Evolutionary conservation across 2,888 invertebrate species (phyloP).

Genomic region (Leucozona laternaria): DNA sequence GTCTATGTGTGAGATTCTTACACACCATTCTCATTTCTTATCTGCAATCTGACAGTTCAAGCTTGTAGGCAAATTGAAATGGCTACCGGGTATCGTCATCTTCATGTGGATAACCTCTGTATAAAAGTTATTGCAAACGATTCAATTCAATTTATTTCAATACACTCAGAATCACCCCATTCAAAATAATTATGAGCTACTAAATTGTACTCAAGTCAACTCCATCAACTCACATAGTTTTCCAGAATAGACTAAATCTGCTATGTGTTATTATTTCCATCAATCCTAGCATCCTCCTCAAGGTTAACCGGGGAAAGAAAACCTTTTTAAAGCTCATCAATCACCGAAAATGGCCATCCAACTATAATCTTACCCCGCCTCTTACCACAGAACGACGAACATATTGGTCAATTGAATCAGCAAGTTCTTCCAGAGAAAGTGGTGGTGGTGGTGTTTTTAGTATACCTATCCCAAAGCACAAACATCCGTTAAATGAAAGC

Average conservation of each 20-base stretch:
- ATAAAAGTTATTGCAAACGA: neutral
- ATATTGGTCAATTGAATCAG: conserved; percentile 50
- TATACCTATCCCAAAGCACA: neutral
- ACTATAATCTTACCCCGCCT: conserved; percentile 30
- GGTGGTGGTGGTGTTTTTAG: neutral
- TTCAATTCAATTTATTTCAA: neutral
- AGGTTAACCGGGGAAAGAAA: conserved; percentile 54
- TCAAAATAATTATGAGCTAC: conserved; percentile 12
- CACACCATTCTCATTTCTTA: no score
- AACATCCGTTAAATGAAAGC: conserved; percentile 26
- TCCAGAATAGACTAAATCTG: conserved; percentile 7
- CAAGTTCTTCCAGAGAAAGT: neutral
- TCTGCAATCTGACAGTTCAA: no score
- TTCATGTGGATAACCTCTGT: no score
- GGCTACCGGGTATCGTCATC: no score
- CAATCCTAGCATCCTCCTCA: conserved; percentile 18
- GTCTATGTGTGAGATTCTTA: no score
- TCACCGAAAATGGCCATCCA: conserved; percentile 54
- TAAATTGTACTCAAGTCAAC: conserved; percentile 36
- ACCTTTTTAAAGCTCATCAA: conserved; percentile 52
- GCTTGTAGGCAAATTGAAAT: no score
- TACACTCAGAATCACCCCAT: conserved; percentile 10
- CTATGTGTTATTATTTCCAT: conserved; percentile 7
- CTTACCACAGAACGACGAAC: neutral
- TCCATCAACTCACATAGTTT: neutral